Evolutionary conservation across 2,888 invertebrate species (phyloP).

Genomic region (Tetrapedia diversipes): DNA sequence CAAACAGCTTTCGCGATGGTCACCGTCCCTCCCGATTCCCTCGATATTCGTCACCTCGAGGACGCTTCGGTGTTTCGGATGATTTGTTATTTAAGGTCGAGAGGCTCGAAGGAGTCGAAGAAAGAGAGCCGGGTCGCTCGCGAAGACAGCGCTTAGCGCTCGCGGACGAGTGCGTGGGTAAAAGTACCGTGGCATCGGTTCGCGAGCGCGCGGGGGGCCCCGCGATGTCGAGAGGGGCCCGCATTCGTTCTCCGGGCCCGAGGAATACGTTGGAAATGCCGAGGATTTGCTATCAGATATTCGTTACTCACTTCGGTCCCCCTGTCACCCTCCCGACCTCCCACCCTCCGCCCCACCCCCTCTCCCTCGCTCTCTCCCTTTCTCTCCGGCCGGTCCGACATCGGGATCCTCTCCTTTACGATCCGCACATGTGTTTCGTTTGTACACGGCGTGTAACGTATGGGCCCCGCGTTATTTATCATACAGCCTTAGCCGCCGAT

Average conservation of each 20-base stretch:
- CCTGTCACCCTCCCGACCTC: conserved; percentile 21
- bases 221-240: conserved; percentile 67
- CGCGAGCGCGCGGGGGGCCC: conserved; percentile 68
- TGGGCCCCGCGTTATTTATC: conserved; percentile 69
- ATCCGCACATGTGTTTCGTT: conserved; percentile 70
- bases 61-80: too few relatives aligned
- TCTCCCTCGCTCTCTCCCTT: conserved; percentile 11
- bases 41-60: too few relatives aligned
- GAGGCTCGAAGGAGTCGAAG: neutral
- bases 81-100: too few relatives aligned
- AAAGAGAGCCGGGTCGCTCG: neutral
- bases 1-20: too few relatives aligned
- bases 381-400: conserved; percentile 55
- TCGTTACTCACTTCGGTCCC: conserved; percentile 71
- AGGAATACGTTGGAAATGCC: conserved; percentile 71
- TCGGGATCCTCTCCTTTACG: conserved; percentile 63
- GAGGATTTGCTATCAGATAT: conserved; percentile 75
- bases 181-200: conserved; percentile 65
- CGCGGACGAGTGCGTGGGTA: conserved; percentile 70
- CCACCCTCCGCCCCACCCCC: too few relatives aligned
- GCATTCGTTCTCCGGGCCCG: conserved; percentile 70
- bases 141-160: conserved; percentile 45
- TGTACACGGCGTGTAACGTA: conserved; percentile 69
- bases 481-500: conserved; percentile 68
- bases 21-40: too few relatives aligned